Evolutionary conservation across 64 coral and sea anemone genomes (phyloP).

Genomic region (Hydrozoanthus tunicans): DNA sequence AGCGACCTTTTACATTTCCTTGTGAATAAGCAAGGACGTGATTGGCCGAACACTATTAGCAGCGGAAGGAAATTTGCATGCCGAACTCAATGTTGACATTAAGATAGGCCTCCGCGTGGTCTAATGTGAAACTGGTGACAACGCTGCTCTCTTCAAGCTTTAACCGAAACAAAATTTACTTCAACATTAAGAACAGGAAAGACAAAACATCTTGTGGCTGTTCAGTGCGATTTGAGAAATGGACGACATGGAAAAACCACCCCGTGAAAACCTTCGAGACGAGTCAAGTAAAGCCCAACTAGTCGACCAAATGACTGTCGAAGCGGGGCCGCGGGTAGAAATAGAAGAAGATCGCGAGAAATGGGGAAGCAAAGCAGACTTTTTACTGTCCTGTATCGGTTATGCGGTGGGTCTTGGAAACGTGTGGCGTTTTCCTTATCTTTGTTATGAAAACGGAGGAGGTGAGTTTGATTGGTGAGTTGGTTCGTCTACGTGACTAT

Average conservation of each 20-base stretch:
- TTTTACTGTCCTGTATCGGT: slow-evolving; percentile 46
- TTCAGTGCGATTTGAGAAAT: background rate
- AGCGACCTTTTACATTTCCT: no score
- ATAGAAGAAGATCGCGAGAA: slow-evolving; percentile 33
- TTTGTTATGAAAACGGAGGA: slow-evolving; percentile 57
- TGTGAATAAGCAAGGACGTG: no score
- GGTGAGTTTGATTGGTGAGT: background rate
- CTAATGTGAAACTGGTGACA: no score
- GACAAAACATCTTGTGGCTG: no score
- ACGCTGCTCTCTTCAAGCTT: no score
- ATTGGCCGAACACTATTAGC: no score
- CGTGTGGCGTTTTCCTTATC: slow-evolving; percentile 56
- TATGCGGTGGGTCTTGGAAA: slow-evolving; percentile 56
- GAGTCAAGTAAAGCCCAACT: slow-evolving; percentile 8
- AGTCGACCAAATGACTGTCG: background rate
- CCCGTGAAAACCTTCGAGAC: background rate
- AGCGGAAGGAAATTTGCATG: no score
- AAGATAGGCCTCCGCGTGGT: no score
- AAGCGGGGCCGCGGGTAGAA: background rate
- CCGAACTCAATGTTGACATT: no score
- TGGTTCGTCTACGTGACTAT: no score
- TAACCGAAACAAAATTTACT: no score
- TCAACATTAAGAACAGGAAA: no score
- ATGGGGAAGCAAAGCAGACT: slow-evolving; percentile 51
- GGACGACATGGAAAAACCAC: background rate